phyloP scores from a whole-genome alignment of 2,888 invertebrate genomes.

The Itoplectis maculator region DNA sequence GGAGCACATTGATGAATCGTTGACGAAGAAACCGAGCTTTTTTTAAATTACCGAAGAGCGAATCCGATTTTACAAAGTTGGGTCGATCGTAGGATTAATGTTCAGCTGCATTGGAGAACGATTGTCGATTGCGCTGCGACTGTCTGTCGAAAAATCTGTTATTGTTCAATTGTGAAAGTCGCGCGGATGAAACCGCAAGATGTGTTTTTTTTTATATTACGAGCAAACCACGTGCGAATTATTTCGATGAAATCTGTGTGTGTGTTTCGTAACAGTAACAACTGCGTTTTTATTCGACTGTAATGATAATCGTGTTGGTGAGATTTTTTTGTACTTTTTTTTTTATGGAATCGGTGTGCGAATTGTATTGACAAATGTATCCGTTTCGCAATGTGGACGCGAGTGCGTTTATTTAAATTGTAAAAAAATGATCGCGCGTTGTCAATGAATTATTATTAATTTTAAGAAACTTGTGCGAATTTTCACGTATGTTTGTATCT shows the following conservation, averaged over 20 bases:
- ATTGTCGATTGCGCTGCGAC: neutral
- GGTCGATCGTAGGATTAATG: no score
- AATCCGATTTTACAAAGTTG: neutral
- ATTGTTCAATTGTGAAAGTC: neutral
- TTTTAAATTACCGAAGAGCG: neutral
- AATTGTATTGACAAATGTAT: slow-evolving; percentile 8
- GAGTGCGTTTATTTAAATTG: neutral
- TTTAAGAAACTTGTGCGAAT: slow-evolving; percentile 55
- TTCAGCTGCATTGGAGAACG: no score
- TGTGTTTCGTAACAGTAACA: neutral
- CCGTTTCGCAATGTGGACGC: neutral
- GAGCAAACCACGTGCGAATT: neutral
- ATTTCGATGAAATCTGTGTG: neutral
- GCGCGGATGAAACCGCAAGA: neutral
- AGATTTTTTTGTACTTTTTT: neutral
- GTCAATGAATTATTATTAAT: slow-evolving; percentile 1
- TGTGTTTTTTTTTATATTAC: slow-evolving; percentile 3
- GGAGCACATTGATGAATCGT: neutral
- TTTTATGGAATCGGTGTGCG: no score
- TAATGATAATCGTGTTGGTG: neutral
- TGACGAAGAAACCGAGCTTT: neutral
- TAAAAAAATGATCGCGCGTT: slow-evolving; percentile 33
- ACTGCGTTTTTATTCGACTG: neutral
- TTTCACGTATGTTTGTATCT: slow-evolving; percentile 54
- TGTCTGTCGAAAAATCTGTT: no score